phyloP scores from a whole-genome alignment of 1,140 invertebrate genomes.

The Phocides pigmalion region DNA sequence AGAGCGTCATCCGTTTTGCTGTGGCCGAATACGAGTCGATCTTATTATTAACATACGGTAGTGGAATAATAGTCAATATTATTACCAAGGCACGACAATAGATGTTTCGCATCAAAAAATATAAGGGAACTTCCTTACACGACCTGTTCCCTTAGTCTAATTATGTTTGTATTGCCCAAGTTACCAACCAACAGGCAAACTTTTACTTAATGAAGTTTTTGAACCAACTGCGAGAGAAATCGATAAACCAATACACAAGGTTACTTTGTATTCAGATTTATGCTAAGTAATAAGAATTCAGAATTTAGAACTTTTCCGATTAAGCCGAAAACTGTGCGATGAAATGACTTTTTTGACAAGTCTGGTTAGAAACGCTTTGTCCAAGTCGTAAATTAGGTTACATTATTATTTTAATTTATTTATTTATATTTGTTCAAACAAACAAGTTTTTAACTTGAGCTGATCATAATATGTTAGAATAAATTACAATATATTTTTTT shows the following conservation, averaged over 20 bases:
- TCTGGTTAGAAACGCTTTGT: background rate
- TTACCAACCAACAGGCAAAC: background rate
- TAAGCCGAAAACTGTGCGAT: slow-evolving; percentile 15
- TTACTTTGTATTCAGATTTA: slow-evolving; percentile 26
- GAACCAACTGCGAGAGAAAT: slow-evolving; percentile 1
- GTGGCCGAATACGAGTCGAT: too few relatives aligned
- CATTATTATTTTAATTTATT: background rate
- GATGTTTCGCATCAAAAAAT: too few relatives aligned
- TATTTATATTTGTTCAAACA: too few relatives aligned
- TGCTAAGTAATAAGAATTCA: slow-evolving; percentile 11
- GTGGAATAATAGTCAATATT: too few relatives aligned
- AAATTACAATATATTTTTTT: too few relatives aligned
- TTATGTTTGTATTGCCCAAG: slow-evolving; percentile 22
- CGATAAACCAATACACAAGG: slow-evolving; percentile 17
- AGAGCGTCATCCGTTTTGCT: too few relatives aligned
- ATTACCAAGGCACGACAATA: too few relatives aligned
- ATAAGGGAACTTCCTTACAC: too few relatives aligned
- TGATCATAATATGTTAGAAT: too few relatives aligned
- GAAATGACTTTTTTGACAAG: slow-evolving; percentile 6
- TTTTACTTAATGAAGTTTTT: background rate
- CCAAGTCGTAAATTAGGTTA: background rate
- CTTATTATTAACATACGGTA: too few relatives aligned
- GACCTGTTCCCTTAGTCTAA: background rate
- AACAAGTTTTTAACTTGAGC: too few relatives aligned
- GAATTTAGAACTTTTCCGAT: slow-evolving; percentile 1